Evolutionary conservation across 2,113 vertebrate species (phyloP).

Genomic region (Xiphophorus couchianus): DNA sequence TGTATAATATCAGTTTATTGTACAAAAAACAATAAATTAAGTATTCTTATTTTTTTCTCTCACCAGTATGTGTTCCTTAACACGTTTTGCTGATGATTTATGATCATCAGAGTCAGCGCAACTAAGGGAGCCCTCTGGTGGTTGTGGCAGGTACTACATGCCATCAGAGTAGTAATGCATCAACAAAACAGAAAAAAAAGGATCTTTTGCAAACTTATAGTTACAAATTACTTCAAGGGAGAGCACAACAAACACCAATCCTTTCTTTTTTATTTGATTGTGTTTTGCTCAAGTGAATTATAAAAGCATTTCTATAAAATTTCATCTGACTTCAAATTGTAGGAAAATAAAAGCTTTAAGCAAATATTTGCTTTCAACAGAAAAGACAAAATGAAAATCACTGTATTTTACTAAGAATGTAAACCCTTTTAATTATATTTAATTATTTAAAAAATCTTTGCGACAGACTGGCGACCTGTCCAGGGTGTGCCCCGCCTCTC

Average conservation of each 20-base stretch:
- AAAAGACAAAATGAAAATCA: neutral
- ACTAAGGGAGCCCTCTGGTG: constrained; percentile 65
- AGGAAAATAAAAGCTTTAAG: neutral
- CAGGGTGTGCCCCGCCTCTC: no score
- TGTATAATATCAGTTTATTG: neutral
- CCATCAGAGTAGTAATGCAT: neutral
- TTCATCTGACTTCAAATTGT: no score
- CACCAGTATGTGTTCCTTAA: constrained; percentile 4
- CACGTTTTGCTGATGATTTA: constrained; percentile 28
- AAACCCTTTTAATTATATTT: no score
- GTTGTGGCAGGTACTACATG: constrained; percentile 36
- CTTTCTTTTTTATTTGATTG: neutral
- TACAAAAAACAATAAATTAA: neutral
- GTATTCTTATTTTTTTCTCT: neutral
- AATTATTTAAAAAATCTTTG: no score
- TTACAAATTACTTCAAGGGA: neutral
- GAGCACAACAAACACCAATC: neutral
- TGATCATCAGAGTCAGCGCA: constrained; percentile 31
- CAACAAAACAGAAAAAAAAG: neutral
- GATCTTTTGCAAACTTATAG: neutral
- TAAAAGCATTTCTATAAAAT: neutral
- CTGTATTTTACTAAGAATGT: neutral
- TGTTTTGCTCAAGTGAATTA: neutral
- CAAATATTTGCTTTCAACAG: neutral
- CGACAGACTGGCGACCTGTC: no score